Evolutionary conservation across 92 coral and sea anemone species (phyloP).

Genomic region (Siderastrea radians): DNA sequence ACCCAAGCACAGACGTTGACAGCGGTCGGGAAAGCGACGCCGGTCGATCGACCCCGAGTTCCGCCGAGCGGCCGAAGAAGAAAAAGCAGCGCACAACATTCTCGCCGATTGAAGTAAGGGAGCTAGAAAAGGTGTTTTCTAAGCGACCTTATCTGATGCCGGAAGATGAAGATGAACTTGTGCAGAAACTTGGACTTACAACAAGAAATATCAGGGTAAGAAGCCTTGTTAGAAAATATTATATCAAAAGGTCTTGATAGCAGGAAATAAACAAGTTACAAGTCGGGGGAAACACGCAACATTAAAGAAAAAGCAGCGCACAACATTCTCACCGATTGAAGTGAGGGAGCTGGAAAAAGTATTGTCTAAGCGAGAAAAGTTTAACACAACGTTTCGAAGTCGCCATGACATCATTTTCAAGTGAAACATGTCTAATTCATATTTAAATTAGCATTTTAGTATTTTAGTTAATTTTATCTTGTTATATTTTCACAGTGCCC

Average conservation of each 20-base stretch:
- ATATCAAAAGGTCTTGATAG: too few species aligned
- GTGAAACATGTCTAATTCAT: too few species aligned
- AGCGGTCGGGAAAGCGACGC: slow-evolving; percentile 51
- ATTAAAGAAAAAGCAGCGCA: slow-evolving; percentile 17
- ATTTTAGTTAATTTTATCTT: too few species aligned
- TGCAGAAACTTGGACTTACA: slow-evolving; percentile 24
- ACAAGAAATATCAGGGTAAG: slow-evolving; percentile 36
- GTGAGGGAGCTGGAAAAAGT: slow-evolving; percentile 36
- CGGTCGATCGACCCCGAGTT: slow-evolving; percentile 14
- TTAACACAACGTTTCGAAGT: too few species aligned
- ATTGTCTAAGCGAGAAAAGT: slow-evolving; percentile 15
- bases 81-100: slow-evolving; percentile 34
- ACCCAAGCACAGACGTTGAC: slow-evolving; percentile 29
- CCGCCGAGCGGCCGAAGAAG: slow-evolving; percentile 24
- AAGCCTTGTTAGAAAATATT: too few species aligned
- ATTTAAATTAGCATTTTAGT: too few species aligned
- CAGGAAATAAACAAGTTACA: too few species aligned
- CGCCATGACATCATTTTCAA: too few species aligned
- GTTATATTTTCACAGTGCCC: too few species aligned
- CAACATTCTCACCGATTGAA: slow-evolving; percentile 42
- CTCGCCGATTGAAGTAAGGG: slow-evolving; percentile 34
- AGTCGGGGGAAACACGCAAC: too few species aligned
- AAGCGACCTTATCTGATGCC: slow-evolving; percentile 35
- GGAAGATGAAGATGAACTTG: slow-evolving; percentile 30
- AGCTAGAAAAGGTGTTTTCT: slow-evolving; percentile 41